phyloP scores from a whole-genome alignment of 2,888 invertebrate genomes.

The Tinea pellionella region DNA sequence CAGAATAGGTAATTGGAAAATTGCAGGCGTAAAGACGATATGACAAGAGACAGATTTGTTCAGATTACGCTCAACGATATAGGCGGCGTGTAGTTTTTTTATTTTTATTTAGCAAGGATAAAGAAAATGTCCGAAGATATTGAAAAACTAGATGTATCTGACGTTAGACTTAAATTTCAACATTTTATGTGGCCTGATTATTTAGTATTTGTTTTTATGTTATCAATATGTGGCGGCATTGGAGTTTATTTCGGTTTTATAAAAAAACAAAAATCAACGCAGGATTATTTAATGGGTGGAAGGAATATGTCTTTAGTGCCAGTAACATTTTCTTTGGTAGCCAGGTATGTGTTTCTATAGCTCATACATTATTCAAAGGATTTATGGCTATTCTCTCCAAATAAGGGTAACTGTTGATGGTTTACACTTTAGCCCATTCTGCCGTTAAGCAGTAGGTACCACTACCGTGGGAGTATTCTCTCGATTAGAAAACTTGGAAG shows the following conservation, averaged over 20 bases:
- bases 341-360: constrained; percentile 67
- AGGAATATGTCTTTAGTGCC: constrained; percentile 83
- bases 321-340: constrained; percentile 83
- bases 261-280: constrained; percentile 68
- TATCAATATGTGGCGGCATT: constrained; percentile 77
- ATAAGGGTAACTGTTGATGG: too few relatives aligned
- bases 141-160: constrained; percentile 29
- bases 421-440: too few relatives aligned
- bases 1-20: neutral
- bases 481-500: too few relatives aligned
- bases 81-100: neutral
- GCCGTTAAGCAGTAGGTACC: too few relatives aligned
- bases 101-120: neutral
- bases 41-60: neutral
- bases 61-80: neutral
- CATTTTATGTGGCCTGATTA: constrained; percentile 73
- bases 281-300: constrained; percentile 85
- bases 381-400: too few relatives aligned
- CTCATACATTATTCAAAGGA: too few relatives aligned
- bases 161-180: constrained; percentile 37
- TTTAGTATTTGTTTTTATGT: constrained; percentile 75
- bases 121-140: constrained; percentile 18
- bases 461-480: too few relatives aligned
- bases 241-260: constrained; percentile 85
- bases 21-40: neutral